Evolutionary conservation across 2,888 invertebrate genomes (phyloP).

Genomic region (Arctia plantaginis): DNA sequence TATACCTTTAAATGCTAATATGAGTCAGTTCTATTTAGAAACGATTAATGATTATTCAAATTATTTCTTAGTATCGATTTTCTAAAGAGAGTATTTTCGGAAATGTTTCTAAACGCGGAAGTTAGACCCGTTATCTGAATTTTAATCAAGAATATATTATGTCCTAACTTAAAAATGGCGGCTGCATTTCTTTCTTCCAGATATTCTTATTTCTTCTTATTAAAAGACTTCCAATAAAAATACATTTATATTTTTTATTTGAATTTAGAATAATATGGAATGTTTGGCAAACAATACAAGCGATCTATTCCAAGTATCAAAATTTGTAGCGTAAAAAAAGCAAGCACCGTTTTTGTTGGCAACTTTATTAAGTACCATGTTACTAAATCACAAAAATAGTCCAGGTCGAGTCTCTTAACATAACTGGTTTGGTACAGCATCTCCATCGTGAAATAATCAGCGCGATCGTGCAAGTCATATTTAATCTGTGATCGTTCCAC

Average conservation of each 20-base stretch:
- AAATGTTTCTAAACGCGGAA: not conserved
- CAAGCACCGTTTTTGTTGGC: not conserved
- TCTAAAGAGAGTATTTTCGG: not conserved
- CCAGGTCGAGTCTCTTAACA: slow-evolving; percentile 24
- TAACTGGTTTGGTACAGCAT: slow-evolving; percentile 41
- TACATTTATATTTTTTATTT: not conserved
- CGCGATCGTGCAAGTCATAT: slow-evolving; percentile 52
- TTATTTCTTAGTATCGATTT: not conserved
- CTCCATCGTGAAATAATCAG: slow-evolving; percentile 50
- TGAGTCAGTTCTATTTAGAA: not conserved
- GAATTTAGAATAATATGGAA: not conserved
- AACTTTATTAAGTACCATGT: slow-evolving; percentile 11
- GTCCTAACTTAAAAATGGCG: not conserved
- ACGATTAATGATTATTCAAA: not conserved
- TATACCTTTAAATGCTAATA: not conserved
- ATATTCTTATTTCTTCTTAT: not conserved
- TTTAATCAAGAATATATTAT: not conserved
- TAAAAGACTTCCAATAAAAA: no score
- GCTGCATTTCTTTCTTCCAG: not conserved
- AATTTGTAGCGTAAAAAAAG: not conserved
- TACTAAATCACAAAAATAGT: slow-evolving; percentile 28
- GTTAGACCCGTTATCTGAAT: slow-evolving; percentile 1
- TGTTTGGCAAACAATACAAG: not conserved
- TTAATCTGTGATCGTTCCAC: slow-evolving; percentile 48
- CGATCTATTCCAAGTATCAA: not conserved